Evolutionary conservation across 2,888 invertebrate species (phyloP).

Genomic region (Tenthredo amoena): DNA sequence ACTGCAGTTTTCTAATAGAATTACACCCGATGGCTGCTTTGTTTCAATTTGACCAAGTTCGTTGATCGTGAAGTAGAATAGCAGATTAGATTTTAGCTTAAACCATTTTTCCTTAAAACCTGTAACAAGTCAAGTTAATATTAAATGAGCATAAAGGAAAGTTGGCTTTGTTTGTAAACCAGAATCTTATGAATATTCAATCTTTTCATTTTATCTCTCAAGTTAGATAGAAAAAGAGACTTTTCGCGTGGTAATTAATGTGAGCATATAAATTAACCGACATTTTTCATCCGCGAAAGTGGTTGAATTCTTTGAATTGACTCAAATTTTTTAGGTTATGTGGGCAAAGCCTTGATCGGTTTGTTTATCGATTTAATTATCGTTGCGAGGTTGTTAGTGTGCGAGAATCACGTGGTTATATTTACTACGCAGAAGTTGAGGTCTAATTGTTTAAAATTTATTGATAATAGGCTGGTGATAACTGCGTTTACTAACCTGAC

Average conservation of each 20-base stretch:
- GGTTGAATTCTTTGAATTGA: neutral
- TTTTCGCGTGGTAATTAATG: neutral
- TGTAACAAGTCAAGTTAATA: slow-evolving; percentile 75
- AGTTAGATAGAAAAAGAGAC: neutral
- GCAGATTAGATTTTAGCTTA: slow-evolving; percentile 86
- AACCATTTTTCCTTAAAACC: slow-evolving; percentile 90
- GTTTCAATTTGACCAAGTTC: slow-evolving; percentile 83
- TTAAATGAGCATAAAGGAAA: neutral
- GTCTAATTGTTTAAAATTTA: neutral
- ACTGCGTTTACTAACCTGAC: slow-evolving; percentile 71
- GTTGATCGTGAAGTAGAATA: slow-evolving; percentile 89
- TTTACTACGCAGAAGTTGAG: neutral
- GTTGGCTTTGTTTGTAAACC: neutral
- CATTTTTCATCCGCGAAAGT: neutral
- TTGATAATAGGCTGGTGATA: slow-evolving; percentile 7
- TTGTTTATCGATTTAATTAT: neutral
- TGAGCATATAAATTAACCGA: slow-evolving; percentile 51
- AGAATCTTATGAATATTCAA: slow-evolving; percentile 7
- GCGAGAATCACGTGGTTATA: neutral
- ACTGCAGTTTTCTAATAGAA: slow-evolving; percentile 87
- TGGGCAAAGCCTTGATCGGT: neutral
- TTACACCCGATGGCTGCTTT: slow-evolving; percentile 85
- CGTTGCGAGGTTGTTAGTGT: neutral
- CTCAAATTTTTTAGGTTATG: neutral
- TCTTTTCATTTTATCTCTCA: neutral